Base-by-base conservation (phyloP, 2,888 invertebrate genomes). In the Ophion ellenae region DNA sequence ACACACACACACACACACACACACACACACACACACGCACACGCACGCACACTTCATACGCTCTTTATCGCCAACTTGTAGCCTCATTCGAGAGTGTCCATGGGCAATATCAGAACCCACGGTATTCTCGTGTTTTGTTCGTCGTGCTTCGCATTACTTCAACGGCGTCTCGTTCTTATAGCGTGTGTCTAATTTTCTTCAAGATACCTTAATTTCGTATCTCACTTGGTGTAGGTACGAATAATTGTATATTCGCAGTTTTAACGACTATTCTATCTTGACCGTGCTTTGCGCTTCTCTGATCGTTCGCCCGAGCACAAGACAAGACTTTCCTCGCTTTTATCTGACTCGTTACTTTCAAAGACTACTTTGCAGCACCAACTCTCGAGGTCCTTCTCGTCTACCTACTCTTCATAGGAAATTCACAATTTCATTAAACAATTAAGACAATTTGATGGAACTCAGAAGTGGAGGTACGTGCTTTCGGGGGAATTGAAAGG, bases 401-500 rank as follows among this genome's bases (percentile, higher is more conserved):
- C 69, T 69, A 36, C 24, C 10, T 47, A 28, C 45, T 47, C 75
- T 76, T 75, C 69, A 75, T 75, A 47, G 69, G 47, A 67, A 69
- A 75, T 81, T 69, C 32, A 63, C 59, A 75, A 81, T 81, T 75
- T 53, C 75, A 81, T 81, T 75, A 75, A 69, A 40, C 63, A 59
- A 69, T 78, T 78, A 78, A 69, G 61, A 78, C 61, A n/a, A 78
- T 61, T 40, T 24, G 77, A 59, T 40, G 17, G 53, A 78, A n/a
- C 17, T 59, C 20, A 70, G 69, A 78, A 70, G 61, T 20, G 69
- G 70, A 28, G 14, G 69, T 78, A 57, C 76, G 76, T 76, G 76
- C 76, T 76, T 17, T 47, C 20, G 7, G 11, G 76, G 24, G n/a
- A 57, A 76, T 76, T 66, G 36, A 66, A 24, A 66, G 6, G 66